These are phyloP conservation scores for Strigamia transsilvanica DNA, from an alignment of 2,888 invertebrate genomes.

Conservation along the genomic window DNA sequence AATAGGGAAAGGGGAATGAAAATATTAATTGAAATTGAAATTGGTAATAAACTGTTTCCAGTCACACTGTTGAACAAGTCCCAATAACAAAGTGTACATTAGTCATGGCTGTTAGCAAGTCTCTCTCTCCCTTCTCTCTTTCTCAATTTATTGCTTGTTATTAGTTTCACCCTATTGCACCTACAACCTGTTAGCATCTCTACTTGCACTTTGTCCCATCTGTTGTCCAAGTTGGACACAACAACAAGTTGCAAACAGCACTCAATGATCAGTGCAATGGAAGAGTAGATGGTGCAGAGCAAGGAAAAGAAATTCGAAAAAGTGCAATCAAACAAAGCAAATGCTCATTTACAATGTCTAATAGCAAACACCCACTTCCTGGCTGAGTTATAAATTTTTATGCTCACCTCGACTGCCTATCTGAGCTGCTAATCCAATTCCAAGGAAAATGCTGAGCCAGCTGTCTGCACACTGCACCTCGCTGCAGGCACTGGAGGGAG, in stretches of 20 bases:
- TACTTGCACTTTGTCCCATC: slow-evolving; percentile 10
- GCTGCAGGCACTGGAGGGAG: neutral
- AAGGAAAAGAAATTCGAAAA: neutral
- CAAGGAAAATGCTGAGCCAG: slow-evolving; percentile 41
- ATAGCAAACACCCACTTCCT: slow-evolving; percentile 28
- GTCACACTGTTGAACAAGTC: neutral
- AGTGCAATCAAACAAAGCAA: neutral
- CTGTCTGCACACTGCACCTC: slow-evolving; percentile 24
- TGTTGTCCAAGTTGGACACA: neutral
- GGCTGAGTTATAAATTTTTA: slow-evolving; percentile 16
- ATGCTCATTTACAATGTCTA: slow-evolving; percentile 5
- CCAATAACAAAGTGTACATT: neutral
- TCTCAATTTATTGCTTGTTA: slow-evolving; percentile 13
- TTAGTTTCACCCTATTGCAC: slow-evolving; percentile 32
- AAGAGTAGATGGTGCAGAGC: neutral
- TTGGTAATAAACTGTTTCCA: neutral
- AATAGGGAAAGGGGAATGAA: neutral
- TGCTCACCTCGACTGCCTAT: slow-evolving; percentile 29
- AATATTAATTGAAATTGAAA: neutral
- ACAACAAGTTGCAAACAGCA: neutral
- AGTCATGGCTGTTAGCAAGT: slow-evolving; percentile 11
- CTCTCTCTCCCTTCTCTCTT: neutral
- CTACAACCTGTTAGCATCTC: slow-evolving; percentile 36
- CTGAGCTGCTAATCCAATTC: slow-evolving; percentile 34
- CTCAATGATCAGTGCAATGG: neutral